Base-by-base conservation (phyloP, 2,888 invertebrate genomes). In the Drosophila borealis region DNA sequence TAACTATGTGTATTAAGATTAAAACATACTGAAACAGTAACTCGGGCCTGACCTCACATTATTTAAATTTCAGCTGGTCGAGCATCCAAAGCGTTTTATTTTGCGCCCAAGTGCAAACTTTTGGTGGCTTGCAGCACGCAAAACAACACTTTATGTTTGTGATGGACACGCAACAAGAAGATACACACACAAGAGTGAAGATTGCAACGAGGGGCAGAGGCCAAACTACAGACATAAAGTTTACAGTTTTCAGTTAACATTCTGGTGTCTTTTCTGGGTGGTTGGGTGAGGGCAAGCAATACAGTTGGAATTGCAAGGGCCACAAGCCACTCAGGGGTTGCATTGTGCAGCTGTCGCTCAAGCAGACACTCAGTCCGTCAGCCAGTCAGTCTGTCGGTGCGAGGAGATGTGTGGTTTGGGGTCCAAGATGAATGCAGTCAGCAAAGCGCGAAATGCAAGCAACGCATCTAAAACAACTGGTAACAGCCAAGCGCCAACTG, bases 161-260 rank as follows among this genome's bases (percentile, higher is more conserved):
- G 84, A 79, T 79, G 81, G 84, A 76, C 70, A 75, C 46, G 70
- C 68, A 42, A 19, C 44, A 55, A 51, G 44, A 44, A 54, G 51
- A 62, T 51, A 64, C 62, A 70, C 57, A 74, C 60, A 45, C 65
- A 59, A 36, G 62, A 10, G 21, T 3, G 14, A 50, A 44, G 17
- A 45, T 64, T 53, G 66, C 61, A 56, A 49, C 77, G 61, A 56
- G 56, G 25, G 50, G 36, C 44, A 55, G 66, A 42, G 69, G 73
- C 63, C 53, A 66, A 61, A 62, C 73, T 80, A 66, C 77, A 72
- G 72, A 70, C 74, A 78, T 79, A 80, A 82, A 82, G 70, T 82
- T 80, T 81, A 74, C 78, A 76, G 45, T 61, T 64, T 56, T 46
- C 56, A 53, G 68, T 46, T 42, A 51, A 53, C 75, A 66, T 56